Conservation (phyloP, 2,888 invertebrate species). For the Ganaspis brasiliensis region DNA sequence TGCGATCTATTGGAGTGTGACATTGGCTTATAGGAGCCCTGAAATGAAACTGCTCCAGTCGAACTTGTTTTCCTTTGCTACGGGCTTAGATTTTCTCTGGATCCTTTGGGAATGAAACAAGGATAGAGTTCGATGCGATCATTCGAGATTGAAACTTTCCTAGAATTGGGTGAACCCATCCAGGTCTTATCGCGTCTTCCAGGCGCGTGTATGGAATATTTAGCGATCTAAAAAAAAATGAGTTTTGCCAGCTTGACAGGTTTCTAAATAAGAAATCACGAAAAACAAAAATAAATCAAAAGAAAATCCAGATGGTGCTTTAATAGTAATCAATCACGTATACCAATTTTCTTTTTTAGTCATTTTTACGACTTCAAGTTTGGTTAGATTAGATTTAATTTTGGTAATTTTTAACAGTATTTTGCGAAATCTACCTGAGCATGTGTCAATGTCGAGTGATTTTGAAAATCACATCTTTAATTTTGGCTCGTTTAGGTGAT, state of each 20-base stretch:
- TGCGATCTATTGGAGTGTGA: slow-evolving; percentile 56
- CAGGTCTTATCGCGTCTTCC: slow-evolving; percentile 70
- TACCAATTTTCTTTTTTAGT: no score
- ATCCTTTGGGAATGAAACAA: slow-evolving; percentile 66
- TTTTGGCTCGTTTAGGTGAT: slow-evolving; percentile 4
- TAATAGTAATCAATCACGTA: no score
- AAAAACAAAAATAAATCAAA: background rate
- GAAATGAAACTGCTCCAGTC: slow-evolving; percentile 54
- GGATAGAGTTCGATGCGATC: slow-evolving; percentile 61
- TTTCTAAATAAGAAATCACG: background rate
- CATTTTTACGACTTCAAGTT: no score
- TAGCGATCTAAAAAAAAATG: slow-evolving; percentile 56
- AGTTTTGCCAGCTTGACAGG: background rate
- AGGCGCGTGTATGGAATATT: slow-evolving; percentile 73
- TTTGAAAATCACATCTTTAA: background rate
- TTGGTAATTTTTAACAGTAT: no score
- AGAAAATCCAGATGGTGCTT: background rate
- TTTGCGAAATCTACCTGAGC: background rate
- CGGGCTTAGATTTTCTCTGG: slow-evolving; percentile 69
- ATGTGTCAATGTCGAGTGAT: no score
- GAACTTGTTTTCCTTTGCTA: slow-evolving; percentile 63
- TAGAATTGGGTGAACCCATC: slow-evolving; percentile 70
- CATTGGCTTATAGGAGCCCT: slow-evolving; percentile 57
- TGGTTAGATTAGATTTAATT: no score
- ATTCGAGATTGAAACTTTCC: slow-evolving; percentile 75